Percentiles rank a stretch among this genome's conserved stretches.
Evolutionary conservation across 1,140 invertebrate genomes (phyloP).

Genomic region (Bombus waltoni): DNA sequence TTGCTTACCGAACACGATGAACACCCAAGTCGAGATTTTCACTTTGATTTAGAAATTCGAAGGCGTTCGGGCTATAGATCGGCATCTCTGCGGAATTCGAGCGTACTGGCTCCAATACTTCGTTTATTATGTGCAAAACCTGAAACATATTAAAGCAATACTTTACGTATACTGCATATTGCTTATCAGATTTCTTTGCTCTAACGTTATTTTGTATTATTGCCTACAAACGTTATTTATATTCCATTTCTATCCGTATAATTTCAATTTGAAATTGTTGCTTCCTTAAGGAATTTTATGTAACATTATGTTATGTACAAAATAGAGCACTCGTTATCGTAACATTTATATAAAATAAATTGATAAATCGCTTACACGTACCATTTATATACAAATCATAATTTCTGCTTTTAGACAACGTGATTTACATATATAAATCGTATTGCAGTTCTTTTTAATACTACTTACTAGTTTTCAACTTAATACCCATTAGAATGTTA

Average conservation of each 20-base stretch:
- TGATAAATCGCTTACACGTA: too few relatives aligned
- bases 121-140: slow-evolving; percentile 92
- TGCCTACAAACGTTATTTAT: background rate
- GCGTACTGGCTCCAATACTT: slow-evolving; percentile 89
- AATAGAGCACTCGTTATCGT: too few relatives aligned
- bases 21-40: slow-evolving; percentile 88
- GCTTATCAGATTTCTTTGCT: background rate
- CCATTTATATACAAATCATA: too few relatives aligned
- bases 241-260: background rate
- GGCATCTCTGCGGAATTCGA: slow-evolving; percentile 83
- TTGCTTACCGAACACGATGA: slow-evolving; percentile 85
- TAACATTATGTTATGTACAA: too few relatives aligned
- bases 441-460: background rate
- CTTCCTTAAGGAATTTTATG: too few relatives aligned
- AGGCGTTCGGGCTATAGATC: slow-evolving; percentile 90
- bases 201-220: background rate
- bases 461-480: background rate
- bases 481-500: too few relatives aligned
- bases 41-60: slow-evolving; percentile 89
- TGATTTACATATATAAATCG: too few relatives aligned
- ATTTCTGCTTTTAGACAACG: too few relatives aligned
- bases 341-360: too few relatives aligned
- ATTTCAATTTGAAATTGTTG: background rate
- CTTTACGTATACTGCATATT: too few relatives aligned
- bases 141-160: slow-evolving; percentile 73